These are phyloP conservation scores for Drosophila tropicalis DNA, from an alignment of 1,140 invertebrate genomes.

Conservation along the genomic window DNA sequence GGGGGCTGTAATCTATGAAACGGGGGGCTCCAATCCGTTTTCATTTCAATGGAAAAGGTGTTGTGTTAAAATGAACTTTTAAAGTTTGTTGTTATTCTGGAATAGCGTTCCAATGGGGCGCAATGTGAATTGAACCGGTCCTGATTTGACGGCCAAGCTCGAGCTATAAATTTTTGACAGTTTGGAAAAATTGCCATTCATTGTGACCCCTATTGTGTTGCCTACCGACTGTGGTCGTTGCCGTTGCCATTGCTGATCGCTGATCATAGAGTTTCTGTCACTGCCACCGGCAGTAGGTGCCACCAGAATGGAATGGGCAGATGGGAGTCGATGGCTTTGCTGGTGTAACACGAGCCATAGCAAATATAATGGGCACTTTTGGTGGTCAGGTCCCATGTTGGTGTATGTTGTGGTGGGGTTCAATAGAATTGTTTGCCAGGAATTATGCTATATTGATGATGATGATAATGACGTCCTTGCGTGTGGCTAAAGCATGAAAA, in stretches of 20 bases:
- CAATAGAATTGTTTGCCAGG: conserved; percentile 81
- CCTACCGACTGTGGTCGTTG: not conserved
- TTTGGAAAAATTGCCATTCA: conserved; percentile 82
- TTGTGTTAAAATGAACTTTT: no score
- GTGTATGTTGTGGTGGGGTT: conserved; percentile 47
- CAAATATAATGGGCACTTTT: conserved; percentile 57
- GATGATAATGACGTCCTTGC: conserved; percentile 75
- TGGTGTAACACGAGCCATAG: conserved; percentile 73
- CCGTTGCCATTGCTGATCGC: conserved; percentile 50
- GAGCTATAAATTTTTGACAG: conserved; percentile 82
- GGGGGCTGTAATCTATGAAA: not conserved
- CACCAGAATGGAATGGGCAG: conserved; percentile 12
- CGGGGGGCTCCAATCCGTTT: not conserved
- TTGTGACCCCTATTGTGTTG: conserved; percentile 82
- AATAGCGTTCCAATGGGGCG: not conserved
- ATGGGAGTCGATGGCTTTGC: not conserved
- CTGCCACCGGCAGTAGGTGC: conserved; percentile 10
- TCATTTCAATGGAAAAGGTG: no score
- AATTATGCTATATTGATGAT: conserved; percentile 83
- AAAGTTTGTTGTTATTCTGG: no score
- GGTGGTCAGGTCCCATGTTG: conserved; percentile 48
- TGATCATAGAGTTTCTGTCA: conserved; percentile 56
- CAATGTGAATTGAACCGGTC: not conserved
- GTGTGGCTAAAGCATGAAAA: conserved; percentile 67
- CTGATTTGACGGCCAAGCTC: conserved; percentile 22